Percentiles rank a stretch among this genome's conserved stretches.
These are phyloP conservation scores for Drosophila mimetica DNA, from an alignment of 2,888 invertebrate genomes.

Conservation along the genomic window DNA sequence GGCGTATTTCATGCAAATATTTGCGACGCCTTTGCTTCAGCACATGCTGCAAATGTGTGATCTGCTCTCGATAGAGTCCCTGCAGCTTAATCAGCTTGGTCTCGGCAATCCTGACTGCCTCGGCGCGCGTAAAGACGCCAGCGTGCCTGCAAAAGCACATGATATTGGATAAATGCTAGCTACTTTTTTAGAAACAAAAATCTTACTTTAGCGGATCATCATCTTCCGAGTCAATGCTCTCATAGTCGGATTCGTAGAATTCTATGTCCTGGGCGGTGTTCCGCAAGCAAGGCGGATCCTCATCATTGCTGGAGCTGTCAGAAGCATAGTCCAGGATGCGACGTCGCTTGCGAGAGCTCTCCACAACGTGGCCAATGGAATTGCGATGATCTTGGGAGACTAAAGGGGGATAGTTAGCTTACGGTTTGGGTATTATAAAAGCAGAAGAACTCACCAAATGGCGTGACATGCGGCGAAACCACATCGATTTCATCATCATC, in stretches of 20 bases:
- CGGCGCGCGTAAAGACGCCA: slow-evolving; percentile 94
- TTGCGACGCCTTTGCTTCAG: slow-evolving; percentile 89
- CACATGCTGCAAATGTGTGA: slow-evolving; percentile 89
- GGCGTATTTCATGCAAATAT: slow-evolving; percentile 89
- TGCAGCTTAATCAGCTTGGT: slow-evolving; percentile 91
- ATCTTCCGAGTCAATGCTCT: slow-evolving; percentile 90
- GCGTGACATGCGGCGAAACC: slow-evolving; percentile 86
- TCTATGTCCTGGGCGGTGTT: slow-evolving; percentile 88
- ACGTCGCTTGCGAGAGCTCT: slow-evolving; percentile 85
- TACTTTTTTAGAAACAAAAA: background rate
- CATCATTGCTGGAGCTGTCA: slow-evolving; percentile 88
- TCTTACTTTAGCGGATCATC: slow-evolving; percentile 90
- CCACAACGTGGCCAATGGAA: slow-evolving; percentile 85
- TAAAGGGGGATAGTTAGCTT: slow-evolving; percentile 35
- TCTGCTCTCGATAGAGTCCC: slow-evolving; percentile 92
- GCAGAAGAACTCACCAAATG: slow-evolving; percentile 85
- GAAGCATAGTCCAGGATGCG: slow-evolving; percentile 89
- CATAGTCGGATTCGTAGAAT: slow-evolving; percentile 90
- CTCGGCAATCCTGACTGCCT: slow-evolving; percentile 91
- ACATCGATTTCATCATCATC: slow-evolving; percentile 85
- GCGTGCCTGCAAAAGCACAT: slow-evolving; percentile 89
- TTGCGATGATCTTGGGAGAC: slow-evolving; percentile 82
- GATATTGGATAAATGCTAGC: background rate
- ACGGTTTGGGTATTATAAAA: background rate
- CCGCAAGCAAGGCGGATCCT: slow-evolving; percentile 87